phyloP scores from a whole-genome alignment of 1,140 invertebrate species.

The Euwallacea similis region DNA sequence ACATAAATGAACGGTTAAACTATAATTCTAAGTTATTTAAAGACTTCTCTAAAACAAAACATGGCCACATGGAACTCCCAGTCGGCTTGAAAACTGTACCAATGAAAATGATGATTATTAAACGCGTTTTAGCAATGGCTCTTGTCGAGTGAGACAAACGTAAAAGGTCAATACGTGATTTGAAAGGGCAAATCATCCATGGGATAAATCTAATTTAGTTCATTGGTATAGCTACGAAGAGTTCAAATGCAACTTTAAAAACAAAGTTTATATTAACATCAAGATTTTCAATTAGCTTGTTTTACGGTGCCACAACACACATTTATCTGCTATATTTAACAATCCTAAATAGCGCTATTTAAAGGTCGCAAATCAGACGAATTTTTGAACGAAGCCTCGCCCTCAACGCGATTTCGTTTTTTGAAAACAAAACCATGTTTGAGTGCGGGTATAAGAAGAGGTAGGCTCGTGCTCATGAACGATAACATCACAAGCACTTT shows the following conservation, averaged over 20 bases:
- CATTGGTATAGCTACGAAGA: slow-evolving; percentile 48
- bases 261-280: slow-evolving; percentile 13
- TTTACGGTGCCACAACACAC: slow-evolving; percentile 3
- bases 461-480: too few species aligned
- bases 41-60: slow-evolving; percentile 40
- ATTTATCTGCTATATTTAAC: too few species aligned
- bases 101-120: slow-evolving; percentile 38
- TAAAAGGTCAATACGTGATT: background rate
- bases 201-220: slow-evolving; percentile 14
- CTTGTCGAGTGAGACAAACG: background rate
- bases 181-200: background rate
- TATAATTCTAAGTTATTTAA: slow-evolving; percentile 50
- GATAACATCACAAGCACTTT: too few species aligned
- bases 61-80: slow-evolving; percentile 51
- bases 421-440: too few species aligned
- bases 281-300: slow-evolving; percentile 20
- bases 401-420: too few species aligned
- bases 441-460: too few species aligned
- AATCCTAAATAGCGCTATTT: too few species aligned
- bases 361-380: too few species aligned
- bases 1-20: slow-evolving; percentile 47
- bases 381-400: too few species aligned
- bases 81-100: slow-evolving; percentile 42
- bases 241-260: slow-evolving; percentile 38
- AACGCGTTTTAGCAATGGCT: slow-evolving; percentile 2